Evolutionary conservation across 1,140 invertebrate species (phyloP).

Genomic region (Sitodiplosis mosellana): DNA sequence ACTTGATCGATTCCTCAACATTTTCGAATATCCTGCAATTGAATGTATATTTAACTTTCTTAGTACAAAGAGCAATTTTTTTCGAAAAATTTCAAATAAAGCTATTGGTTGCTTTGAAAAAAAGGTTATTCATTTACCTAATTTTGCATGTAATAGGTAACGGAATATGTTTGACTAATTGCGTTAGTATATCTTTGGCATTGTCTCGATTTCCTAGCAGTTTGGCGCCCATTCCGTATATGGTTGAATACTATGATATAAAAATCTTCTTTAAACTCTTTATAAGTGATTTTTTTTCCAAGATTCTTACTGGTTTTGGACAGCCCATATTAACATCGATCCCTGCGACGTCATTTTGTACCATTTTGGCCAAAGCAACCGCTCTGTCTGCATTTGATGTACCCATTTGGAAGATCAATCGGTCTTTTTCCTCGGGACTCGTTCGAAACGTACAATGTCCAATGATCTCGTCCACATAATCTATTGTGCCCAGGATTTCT

Average conservation of each 20-base stretch:
- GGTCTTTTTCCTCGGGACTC: conserved; percentile 57
- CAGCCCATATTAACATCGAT: conserved; percentile 99
- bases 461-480: conserved; percentile 80
- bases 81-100: too few relatives aligned
- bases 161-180: conserved; percentile 49
- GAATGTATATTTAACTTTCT: too few relatives aligned
- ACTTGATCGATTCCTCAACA: conserved; percentile 48
- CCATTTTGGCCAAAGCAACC: conserved; percentile 61
- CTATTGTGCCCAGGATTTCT: conserved; percentile 77
- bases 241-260: conserved; percentile 92
- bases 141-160: conserved; percentile 87
- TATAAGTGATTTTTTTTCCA: too few relatives aligned
- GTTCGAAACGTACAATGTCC: conserved; percentile 80
- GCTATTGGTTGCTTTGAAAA: too few relatives aligned
- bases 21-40: conserved; percentile 32
- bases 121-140: too few relatives aligned
- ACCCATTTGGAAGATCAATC: conserved; percentile 84
- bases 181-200: conserved; percentile 62
- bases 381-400: conserved; percentile 74
- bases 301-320: too few relatives aligned
- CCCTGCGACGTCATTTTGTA: conserved; percentile 76
- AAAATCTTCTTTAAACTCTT: too few relatives aligned
- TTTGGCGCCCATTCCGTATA: conserved; percentile 92
- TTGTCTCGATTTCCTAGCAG: conserved; percentile 49
- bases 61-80: too few relatives aligned